Evolutionary conservation across 2,888 invertebrate species (phyloP).

Genomic region (Odontothrips loti): DNA sequence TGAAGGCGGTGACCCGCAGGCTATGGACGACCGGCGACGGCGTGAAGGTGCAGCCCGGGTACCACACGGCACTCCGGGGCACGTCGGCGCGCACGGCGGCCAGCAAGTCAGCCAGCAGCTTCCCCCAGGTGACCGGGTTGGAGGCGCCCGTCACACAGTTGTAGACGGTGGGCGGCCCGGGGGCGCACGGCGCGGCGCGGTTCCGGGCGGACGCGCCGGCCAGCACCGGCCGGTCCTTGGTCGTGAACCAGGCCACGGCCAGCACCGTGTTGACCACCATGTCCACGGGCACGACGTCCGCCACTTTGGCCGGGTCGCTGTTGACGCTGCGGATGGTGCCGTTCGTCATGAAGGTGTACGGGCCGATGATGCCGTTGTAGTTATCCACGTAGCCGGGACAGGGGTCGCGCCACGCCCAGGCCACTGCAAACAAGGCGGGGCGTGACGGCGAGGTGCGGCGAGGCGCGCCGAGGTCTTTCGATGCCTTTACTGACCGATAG

Average conservation of each 20-base stretch:
- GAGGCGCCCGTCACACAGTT: not conserved
- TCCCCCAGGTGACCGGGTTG: not conserved
- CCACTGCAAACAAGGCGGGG: conserved; percentile 55
- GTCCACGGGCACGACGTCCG: conserved; percentile 46
- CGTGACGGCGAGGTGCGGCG: no score
- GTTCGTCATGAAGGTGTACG: conserved; percentile 46
- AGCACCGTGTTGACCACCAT: conserved; percentile 50
- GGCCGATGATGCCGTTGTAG: conserved; percentile 79
- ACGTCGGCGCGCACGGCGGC: not conserved
- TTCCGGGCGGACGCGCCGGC: not conserved
- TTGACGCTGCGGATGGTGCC: conserved; percentile 52
- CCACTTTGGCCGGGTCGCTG: conserved; percentile 45
- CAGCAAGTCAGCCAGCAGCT: not conserved
- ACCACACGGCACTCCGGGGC: not conserved
- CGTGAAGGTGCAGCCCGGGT: not conserved
- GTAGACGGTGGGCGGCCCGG: not conserved
- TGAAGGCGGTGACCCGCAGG: not conserved
- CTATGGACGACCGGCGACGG: not conserved
- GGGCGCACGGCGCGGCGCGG: not conserved
- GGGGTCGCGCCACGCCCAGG: conserved; percentile 70
- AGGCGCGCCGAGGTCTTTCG: no score
- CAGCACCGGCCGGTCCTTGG: conserved; percentile 38
- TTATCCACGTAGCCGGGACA: conserved; percentile 85
- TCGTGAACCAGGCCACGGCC: conserved; percentile 50
- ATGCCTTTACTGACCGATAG: conserved; percentile 47